Conservation (phyloP, 2,797 vertebrate species). For the Poecilia picta region DNA sequence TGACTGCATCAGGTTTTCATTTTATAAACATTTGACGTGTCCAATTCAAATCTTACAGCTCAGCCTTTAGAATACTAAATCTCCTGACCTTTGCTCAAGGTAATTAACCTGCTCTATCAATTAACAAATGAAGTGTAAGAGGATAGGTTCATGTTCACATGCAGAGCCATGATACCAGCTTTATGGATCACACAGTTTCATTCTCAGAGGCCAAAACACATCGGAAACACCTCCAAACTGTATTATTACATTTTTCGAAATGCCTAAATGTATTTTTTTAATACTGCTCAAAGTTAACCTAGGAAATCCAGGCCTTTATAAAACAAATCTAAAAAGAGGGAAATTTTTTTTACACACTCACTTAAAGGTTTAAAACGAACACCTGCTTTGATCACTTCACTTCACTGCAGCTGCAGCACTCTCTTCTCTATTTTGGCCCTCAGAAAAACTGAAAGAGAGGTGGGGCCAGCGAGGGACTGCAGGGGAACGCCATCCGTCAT, state of each 20-base stretch:
- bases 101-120: constrained; percentile 75
- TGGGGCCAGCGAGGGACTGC: constrained; percentile 57
- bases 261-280: neutral
- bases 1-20: constrained; percentile 67
- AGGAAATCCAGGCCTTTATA: neutral
- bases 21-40: constrained; percentile 68
- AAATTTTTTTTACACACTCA: neutral
- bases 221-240: neutral
- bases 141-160: constrained; percentile 50
- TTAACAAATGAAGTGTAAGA: constrained; percentile 73
- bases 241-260: neutral
- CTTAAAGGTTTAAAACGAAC: constrained; percentile 31
- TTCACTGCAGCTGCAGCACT: constrained; percentile 35
- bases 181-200: constrained; percentile 43
- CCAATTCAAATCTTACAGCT: constrained; percentile 62
- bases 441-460: constrained; percentile 73
- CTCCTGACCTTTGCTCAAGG: constrained; percentile 77
- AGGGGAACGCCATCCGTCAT: constrained; percentile 70
- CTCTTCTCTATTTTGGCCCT: constrained; percentile 59
- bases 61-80: constrained; percentile 71
- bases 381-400: constrained; percentile 45
- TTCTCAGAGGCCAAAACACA: constrained; percentile 29
- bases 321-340: neutral
- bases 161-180: constrained; percentile 50
- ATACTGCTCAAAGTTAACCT: neutral